Conservation (phyloP, 2,888 invertebrate species). For the Dimorphilus gyrociliatus region DNA sequence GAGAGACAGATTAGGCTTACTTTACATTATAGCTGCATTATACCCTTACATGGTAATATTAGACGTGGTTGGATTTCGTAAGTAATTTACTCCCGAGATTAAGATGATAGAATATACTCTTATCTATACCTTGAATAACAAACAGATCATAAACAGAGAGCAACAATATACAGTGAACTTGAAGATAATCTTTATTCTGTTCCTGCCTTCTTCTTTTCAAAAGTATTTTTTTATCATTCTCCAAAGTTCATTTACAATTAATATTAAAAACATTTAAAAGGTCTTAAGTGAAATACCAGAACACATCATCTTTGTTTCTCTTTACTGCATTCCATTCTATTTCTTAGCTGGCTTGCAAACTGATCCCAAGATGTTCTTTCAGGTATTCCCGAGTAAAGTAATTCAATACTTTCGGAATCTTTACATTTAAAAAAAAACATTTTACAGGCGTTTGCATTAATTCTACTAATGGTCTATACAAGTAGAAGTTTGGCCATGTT, state of each 20-base stretch:
- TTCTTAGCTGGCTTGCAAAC: slow-evolving; percentile 18
- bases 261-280: slow-evolving; percentile 11
- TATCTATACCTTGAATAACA: no score
- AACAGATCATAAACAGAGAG: slow-evolving; percentile 21
- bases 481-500: slow-evolving; percentile 20
- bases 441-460: slow-evolving; percentile 18
- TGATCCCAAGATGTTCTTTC: slow-evolving; percentile 16
- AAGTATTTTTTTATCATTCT: slow-evolving; percentile 14
- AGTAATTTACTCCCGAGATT: slow-evolving; percentile 6
- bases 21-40: slow-evolving; percentile 22
- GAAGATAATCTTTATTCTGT: slow-evolving; percentile 21
- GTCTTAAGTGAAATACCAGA: slow-evolving; percentile 23
- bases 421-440: no score
- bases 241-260: neutral
- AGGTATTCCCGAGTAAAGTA: no score
- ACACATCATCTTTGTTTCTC: slow-evolving; percentile 17
- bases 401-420: no score
- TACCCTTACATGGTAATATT: slow-evolving; percentile 27
- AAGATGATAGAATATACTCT: neutral
- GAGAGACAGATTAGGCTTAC: slow-evolving; percentile 22
- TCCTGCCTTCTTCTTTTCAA: slow-evolving; percentile 20
- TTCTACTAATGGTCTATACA: slow-evolving; percentile 18
- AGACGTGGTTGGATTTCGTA: slow-evolving; percentile 22
- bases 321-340: slow-evolving; percentile 22
- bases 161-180: slow-evolving; percentile 19